Conservation (phyloP, 2,888 invertebrate species). For the Teleiodes luculella region DNA sequence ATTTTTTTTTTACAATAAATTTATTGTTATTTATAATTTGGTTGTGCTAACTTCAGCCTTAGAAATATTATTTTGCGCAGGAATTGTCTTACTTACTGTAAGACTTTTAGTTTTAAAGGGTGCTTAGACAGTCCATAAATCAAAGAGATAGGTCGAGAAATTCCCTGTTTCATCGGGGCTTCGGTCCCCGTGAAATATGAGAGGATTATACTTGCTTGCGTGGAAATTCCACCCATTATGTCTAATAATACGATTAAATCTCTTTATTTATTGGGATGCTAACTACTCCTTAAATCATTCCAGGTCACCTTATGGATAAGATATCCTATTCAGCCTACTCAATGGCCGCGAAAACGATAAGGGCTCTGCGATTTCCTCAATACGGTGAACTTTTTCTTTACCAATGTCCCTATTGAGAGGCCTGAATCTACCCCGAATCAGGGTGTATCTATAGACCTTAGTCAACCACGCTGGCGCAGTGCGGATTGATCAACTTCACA, state of each 20-base stretch:
- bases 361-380: neutral
- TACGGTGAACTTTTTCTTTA: neutral
- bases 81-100: conserved; percentile 51
- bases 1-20: too few relatives aligned
- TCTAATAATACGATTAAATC: conserved; percentile 34
- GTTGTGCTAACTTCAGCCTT: too few relatives aligned
- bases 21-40: too few relatives aligned
- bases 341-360: neutral
- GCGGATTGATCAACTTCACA: too few relatives aligned
- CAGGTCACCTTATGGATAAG: conserved; percentile 3
- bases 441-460: too few relatives aligned
- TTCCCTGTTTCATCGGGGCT: conserved; percentile 67
- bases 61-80: conserved; percentile 27
- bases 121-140: conserved; percentile 72
- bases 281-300: conserved; percentile 3
- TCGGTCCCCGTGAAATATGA: conserved; percentile 64
- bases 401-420: neutral
- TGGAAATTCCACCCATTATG: conserved; percentile 36
- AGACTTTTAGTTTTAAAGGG: conserved; percentile 60
- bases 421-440: neutral
- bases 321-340: neutral
- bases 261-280: conserved; percentile 14
- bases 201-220: conserved; percentile 56
- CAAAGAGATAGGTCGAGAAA: conserved; percentile 68
- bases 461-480: too few relatives aligned